phyloP scores from a whole-genome alignment of 2,797 vertebrate species.

The Picus viridis region DNA sequence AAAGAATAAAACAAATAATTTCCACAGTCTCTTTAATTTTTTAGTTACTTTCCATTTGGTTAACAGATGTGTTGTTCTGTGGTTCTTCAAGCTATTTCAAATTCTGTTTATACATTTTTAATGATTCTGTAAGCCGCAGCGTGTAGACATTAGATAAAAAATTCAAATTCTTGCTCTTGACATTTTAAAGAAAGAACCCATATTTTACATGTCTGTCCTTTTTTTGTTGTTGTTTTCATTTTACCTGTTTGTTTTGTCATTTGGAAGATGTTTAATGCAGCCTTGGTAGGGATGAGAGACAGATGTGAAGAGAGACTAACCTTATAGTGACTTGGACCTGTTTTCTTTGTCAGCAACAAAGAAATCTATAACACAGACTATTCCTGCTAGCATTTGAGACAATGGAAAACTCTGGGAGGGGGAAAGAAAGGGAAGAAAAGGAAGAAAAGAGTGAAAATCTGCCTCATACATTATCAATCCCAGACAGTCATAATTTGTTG shows the following conservation, averaged over 20 bases:
- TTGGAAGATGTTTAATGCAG: not conserved
- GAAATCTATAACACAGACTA: not conserved
- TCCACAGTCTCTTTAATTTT: constrained; percentile 56
- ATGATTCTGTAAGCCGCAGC: constrained; percentile 39
- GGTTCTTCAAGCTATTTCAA: constrained; percentile 31
- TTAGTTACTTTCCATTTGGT: constrained; percentile 51
- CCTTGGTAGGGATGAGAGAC: not conserved
- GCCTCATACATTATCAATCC: not conserved
- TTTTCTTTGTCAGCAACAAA: not conserved
- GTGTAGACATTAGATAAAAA: not conserved
- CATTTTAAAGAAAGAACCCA: not conserved
- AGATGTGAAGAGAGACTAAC: not conserved
- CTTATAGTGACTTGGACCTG: not conserved
- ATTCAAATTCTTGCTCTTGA: not conserved
- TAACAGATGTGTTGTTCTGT: constrained; percentile 45
- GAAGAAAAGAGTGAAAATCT: not conserved
- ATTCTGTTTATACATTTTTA: constrained; percentile 58
- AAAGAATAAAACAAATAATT: constrained; percentile 36
- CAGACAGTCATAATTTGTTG: not conserved
- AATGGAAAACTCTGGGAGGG: not conserved
- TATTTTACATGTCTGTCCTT: not conserved
- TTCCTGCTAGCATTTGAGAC: not conserved
- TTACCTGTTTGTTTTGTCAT: not conserved
- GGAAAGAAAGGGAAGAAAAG: too few relatives aligned
- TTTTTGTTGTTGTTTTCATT: not conserved